phyloP scores from a whole-genome alignment of 2,888 invertebrate species.

The Drosophila siamana region DNA sequence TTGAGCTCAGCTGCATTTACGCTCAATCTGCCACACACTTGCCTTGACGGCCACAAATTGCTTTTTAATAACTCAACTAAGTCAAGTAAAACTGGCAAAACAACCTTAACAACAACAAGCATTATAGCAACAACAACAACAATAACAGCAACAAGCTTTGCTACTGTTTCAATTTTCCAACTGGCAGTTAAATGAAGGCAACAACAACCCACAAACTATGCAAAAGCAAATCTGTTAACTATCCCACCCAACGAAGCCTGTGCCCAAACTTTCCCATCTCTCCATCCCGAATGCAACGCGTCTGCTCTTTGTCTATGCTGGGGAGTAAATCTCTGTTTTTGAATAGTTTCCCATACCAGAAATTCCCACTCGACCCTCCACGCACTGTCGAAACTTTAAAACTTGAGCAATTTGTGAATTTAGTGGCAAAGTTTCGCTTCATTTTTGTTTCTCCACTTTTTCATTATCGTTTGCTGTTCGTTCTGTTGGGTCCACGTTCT shows the following conservation, averaged over 20 bases:
- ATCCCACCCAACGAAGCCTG: conserved; percentile 39
- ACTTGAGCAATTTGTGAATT: conserved; percentile 80
- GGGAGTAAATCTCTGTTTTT: conserved; percentile 73
- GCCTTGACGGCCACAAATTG: conserved; percentile 77
- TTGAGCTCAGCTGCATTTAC: conserved; percentile 69
- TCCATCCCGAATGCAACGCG: background rate
- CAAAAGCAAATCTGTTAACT: conserved; percentile 66
- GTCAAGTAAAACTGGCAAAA: conserved; percentile 48
- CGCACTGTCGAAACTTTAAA: conserved; percentile 73
- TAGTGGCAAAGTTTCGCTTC: conserved; percentile 74
- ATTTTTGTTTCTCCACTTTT: conserved; percentile 68
- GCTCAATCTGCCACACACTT: conserved; percentile 77
- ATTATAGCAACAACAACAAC: conserved; percentile 5
- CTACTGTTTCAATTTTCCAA: conserved; percentile 62
- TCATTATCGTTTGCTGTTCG: conserved; percentile 65
- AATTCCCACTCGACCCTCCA: conserved; percentile 28
- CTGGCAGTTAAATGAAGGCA: conserved; percentile 78
- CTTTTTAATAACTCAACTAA: conserved; percentile 73
- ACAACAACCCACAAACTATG: conserved; percentile 63
- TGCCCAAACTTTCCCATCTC: conserved; percentile 23
- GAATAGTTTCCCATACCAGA: conserved; percentile 64
- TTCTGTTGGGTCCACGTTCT: conserved; percentile 15
- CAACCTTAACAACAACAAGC: conserved; percentile 52
- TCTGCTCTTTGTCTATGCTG: conserved; percentile 12
- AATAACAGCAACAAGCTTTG: conserved; percentile 49